A percentile compares a stretch with the other conserved stretches of the same genome.
phyloP scores from a whole-genome alignment of 2,888 invertebrate species.

The Cotesia congregata region DNA sequence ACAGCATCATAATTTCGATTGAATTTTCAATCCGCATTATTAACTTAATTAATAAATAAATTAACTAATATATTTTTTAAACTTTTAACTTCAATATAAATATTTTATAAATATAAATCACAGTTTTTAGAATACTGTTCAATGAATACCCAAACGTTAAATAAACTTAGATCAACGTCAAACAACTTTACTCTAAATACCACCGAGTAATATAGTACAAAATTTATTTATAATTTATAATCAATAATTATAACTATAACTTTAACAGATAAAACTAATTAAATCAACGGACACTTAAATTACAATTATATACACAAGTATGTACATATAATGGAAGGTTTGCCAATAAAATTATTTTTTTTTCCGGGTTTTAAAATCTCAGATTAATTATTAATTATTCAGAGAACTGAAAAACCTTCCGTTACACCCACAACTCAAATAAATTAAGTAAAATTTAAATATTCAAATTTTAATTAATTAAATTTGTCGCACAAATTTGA shows the following conservation, averaged over 20 bases:
- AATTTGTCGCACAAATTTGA: constrained; percentile 35
- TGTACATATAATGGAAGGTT: constrained; percentile 59
- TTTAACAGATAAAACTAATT: neutral
- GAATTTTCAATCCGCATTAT: constrained; percentile 17
- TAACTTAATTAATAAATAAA: neutral
- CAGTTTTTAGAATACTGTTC: constrained; percentile 30
- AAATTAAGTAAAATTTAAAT: neutral
- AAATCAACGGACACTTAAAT: constrained; percentile 44
- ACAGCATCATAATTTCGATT: constrained; percentile 21
- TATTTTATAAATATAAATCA: constrained; percentile 34
- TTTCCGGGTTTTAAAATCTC: too few relatives aligned
- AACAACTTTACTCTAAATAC: constrained; percentile 13
- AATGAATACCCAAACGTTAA: constrained; percentile 19
- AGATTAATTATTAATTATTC: neutral
- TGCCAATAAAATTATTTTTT: constrained; percentile 35
- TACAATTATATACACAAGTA: constrained; percentile 64
- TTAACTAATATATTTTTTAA: constrained; percentile 14
- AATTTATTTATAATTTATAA: constrained; percentile 22
- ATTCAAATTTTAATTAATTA: neutral
- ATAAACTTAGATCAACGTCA: too few relatives aligned
- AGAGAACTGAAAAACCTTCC: constrained; percentile 50
- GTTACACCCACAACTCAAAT: constrained; percentile 49
- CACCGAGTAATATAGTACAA: constrained; percentile 49
- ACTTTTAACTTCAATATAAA: neutral
- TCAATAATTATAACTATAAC: too few relatives aligned